Evolutionary conservation across 2,797 vertebrate genomes (phyloP), one percentile per base, ranked within the genome.

Genomic region (Gallirallus australis): DNA sequence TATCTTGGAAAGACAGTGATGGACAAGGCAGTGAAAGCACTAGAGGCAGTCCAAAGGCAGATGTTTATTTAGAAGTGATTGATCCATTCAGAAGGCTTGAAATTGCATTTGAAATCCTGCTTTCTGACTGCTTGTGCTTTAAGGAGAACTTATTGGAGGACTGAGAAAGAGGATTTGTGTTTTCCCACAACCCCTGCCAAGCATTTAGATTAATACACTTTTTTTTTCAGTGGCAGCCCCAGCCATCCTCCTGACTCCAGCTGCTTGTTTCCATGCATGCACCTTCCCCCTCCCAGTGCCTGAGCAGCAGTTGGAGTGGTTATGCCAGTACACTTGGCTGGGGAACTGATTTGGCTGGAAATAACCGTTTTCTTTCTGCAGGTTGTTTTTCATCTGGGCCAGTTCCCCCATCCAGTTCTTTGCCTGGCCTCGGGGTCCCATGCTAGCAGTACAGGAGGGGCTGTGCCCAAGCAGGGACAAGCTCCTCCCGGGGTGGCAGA

Each of bases 1-100:
- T 96, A 91, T 97, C 95, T 86, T 93, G 86, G 84, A 95, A 93
- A 95, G 93, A 91, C 95, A 95, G 94, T 95, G 94, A 96, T 95
- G 92, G 94, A 96, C 95, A 97, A 95, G 92, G 83, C 93, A 95
- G 75, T 87, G 89, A 90, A 94, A 96, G 86, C 86, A 81, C 92
- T 91, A 91, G 93, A 96, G 94, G 91, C 95, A 89, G 63, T 93
- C 80, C 87, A 90, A 88, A 91, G 82, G 87, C 94, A 96, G 93
- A 96, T 96, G 79, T 95, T 97, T 96, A 61, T 95, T 96, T 94
- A 95, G 54, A 91, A 93, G 72, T 85, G 92, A 94, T 93, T 95
- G 94, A 96, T 93, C 84, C 89, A 94, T 95, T 95, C 93, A 95
- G 94, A 92, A 69, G 57, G 82, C 92, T 96, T 95, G 84, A 96